These are phyloP conservation scores for Galleria mellonella DNA, from an alignment of 1,140 invertebrate genomes.

Conservation along the genomic window DNA sequence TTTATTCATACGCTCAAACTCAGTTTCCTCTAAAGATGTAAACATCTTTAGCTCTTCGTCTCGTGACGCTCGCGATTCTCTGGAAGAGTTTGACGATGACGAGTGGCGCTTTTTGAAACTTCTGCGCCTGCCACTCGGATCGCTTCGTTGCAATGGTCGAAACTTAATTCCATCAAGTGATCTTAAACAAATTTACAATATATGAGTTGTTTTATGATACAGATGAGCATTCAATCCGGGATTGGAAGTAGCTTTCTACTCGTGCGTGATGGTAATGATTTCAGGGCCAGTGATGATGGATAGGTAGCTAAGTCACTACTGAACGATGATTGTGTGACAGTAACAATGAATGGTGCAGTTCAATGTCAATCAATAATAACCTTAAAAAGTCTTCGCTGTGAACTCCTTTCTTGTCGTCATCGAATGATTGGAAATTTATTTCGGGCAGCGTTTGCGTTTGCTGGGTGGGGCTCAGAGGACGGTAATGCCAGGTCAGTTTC, in stretches of 20 bases:
- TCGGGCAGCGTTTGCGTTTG: conserved; percentile 44
- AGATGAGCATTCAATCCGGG: conserved; percentile 32
- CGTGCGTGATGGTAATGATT: conserved; percentile 31
- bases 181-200: conserved; percentile 70
- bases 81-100: conserved; percentile 75
- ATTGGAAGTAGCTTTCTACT: conserved; percentile 28
- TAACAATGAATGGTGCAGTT: conserved; percentile 25
- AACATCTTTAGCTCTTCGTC: conserved; percentile 77
- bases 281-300: conserved; percentile 23
- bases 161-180: conserved; percentile 77
- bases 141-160: conserved; percentile 73
- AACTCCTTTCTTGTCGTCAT: conserved; percentile 43
- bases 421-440: conserved; percentile 70
- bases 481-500: conserved; percentile 65
- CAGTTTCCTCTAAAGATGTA: conserved; percentile 76
- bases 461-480: conserved; percentile 45
- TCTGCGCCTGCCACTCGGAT: conserved; percentile 73
- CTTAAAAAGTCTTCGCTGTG: conserved; percentile 71
- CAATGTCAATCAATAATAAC: conserved; percentile 58
- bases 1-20: conserved; percentile 62
- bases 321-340: conserved; percentile 27
- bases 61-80: conserved; percentile 73
- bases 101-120: conserved; percentile 76
- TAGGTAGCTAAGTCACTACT: conserved; percentile 36
- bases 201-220: conserved; percentile 49